Evolutionary conservation across 1,140 invertebrate genomes (phyloP).

Genomic region (Adoxophyes honmai): DNA sequence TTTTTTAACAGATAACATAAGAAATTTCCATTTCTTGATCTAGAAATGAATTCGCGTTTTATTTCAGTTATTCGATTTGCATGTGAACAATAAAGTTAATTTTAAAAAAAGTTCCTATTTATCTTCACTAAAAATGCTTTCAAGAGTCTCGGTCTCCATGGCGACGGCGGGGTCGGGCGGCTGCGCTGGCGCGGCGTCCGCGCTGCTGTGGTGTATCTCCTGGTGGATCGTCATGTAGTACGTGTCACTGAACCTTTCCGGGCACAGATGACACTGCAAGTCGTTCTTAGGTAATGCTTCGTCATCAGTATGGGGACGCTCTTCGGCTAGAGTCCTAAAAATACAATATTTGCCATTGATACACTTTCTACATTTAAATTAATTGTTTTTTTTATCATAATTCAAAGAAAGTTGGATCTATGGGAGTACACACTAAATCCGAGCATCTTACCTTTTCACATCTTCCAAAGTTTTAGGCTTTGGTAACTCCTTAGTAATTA

Average conservation of each 20-base stretch:
- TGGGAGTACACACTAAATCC: neutral
- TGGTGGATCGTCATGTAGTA: constrained; percentile 26
- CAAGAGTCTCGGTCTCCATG: constrained; percentile 1
- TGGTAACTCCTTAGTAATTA: constrained; percentile 21
- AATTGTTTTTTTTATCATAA: too few relatives aligned
- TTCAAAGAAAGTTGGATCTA: too few relatives aligned
- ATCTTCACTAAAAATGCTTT: constrained; percentile 12
- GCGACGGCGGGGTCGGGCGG: neutral
- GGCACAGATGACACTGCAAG: constrained; percentile 18
- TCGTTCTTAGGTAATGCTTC: constrained; percentile 1
- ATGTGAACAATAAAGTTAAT: too few relatives aligned
- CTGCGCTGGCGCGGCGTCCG: neutral
- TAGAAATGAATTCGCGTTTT: too few relatives aligned
- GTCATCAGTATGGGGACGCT: neutral
- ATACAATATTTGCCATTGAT: too few relatives aligned
- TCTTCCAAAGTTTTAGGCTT: constrained; percentile 47
- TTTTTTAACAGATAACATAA: too few relatives aligned
- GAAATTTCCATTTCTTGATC: too few relatives aligned
- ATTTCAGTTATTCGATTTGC: too few relatives aligned
- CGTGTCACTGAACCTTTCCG: constrained; percentile 19
- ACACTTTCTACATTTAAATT: too few relatives aligned
- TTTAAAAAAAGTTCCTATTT: neutral
- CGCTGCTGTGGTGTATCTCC: constrained; percentile 22
- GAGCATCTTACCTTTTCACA: constrained; percentile 44
- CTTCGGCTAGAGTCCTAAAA: neutral